phyloP scores from a whole-genome alignment of 2,888 invertebrate genomes.

The Salpingus planirostris region DNA sequence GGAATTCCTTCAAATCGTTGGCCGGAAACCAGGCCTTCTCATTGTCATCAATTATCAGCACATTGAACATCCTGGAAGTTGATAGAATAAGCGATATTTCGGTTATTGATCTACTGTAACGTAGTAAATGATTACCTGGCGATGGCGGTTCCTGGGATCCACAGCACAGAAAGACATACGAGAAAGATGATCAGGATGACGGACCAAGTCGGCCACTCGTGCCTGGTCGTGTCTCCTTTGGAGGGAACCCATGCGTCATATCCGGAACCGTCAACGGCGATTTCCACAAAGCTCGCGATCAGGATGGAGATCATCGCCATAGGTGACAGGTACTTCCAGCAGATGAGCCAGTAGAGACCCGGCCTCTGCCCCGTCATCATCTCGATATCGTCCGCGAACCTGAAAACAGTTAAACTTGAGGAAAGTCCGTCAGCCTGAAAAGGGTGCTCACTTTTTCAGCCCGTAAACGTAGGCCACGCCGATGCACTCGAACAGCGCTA shows the following conservation, averaged over 20 bases:
- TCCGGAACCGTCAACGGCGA: constrained; percentile 70
- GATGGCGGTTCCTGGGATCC: constrained; percentile 80
- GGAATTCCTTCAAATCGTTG: constrained; percentile 78
- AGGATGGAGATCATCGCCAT: constrained; percentile 81
- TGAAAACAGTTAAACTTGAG: constrained; percentile 30
- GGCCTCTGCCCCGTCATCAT: constrained; percentile 89
- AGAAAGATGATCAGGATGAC: constrained; percentile 63
- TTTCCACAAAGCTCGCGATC: constrained; percentile 72
- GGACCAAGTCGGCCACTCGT: constrained; percentile 85
- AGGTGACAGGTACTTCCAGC: constrained; percentile 92
- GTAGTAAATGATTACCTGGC: too few relatives aligned
- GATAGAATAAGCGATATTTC: too few relatives aligned
- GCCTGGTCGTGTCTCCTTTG: constrained; percentile 62
- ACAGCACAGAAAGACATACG: constrained; percentile 71
- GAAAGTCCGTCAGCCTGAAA: not conserved
- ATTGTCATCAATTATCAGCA: constrained; percentile 75
- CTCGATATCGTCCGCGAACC: constrained; percentile 90
- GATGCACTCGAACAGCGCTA: constrained; percentile 87
- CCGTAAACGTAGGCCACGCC: constrained; percentile 93
- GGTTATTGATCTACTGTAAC: too few relatives aligned
- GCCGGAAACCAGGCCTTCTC: constrained; percentile 91
- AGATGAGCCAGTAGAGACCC: constrained; percentile 83
- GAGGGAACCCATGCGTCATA: constrained; percentile 77
- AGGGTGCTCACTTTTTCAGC: constrained; percentile 60
- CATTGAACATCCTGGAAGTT: constrained; percentile 59